Conservation (phyloP, 2,888 invertebrate genomes). For the Diplolepis rosae region DNA sequence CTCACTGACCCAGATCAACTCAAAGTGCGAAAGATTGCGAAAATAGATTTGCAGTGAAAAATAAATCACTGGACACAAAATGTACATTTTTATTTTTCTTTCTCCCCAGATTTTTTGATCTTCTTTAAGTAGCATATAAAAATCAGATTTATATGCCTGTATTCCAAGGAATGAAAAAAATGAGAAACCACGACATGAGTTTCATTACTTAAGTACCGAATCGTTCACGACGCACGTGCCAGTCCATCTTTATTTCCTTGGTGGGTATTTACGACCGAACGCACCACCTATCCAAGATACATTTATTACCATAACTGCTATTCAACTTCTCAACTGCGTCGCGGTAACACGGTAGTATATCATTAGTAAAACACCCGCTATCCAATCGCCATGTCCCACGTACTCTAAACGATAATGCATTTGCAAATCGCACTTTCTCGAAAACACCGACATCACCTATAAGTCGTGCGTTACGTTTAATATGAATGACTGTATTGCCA, state of each 20-base stretch:
- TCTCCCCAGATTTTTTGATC: not conserved
- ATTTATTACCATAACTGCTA: conserved; percentile 46
- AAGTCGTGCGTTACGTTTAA: not conserved
- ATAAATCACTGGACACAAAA: too few relatives aligned
- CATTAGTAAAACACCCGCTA: conserved; percentile 40
- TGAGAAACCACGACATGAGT: not conserved
- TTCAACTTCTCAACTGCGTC: conserved; percentile 40
- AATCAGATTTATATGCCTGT: not conserved
- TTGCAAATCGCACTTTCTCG: conserved; percentile 2
- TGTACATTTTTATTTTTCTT: too few relatives aligned
- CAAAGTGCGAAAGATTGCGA: not conserved
- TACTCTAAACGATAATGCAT: conserved; percentile 32
- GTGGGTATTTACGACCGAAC: conserved; percentile 30
- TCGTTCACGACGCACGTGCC: conserved; percentile 1
- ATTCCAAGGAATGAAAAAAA: not conserved
- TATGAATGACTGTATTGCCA: not conserved
- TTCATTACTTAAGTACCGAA: not conserved
- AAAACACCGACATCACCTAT: not conserved
- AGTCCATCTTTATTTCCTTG: conserved; percentile 16
- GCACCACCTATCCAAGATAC: conserved; percentile 41
- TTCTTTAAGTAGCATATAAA: not conserved
- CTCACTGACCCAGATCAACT: not conserved
- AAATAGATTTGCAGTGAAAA: not conserved
- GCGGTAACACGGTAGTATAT: conserved; percentile 39
- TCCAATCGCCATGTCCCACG: conserved; percentile 36